Percentiles rank a stretch among this genome's conserved stretches.
Conservation (phyloP, 2,888 invertebrate genomes). For the Lochmaea crataegi region DNA sequence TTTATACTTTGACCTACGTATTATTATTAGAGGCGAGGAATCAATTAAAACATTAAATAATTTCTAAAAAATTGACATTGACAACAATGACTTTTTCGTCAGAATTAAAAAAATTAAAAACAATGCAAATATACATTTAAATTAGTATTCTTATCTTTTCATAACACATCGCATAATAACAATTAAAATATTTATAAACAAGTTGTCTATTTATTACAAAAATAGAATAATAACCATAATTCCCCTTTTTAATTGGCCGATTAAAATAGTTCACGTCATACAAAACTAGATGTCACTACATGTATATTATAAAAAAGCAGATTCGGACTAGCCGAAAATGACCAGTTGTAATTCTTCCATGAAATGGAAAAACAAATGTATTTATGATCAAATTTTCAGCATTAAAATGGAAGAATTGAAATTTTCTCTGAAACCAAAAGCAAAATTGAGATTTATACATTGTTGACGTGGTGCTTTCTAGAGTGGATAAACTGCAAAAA, state of each 20-base stretch:
- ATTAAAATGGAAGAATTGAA: too few species aligned
- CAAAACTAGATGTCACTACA: not conserved
- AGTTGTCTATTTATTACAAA: not conserved
- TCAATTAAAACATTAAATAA: not conserved
- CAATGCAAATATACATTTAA: not conserved
- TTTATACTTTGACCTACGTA: conserved; percentile 10
- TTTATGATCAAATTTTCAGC: too few species aligned
- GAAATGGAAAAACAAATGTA: not conserved
- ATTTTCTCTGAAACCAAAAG: too few species aligned
- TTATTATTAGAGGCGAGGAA: not conserved
- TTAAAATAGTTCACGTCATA: too few species aligned
- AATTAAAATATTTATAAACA: not conserved
- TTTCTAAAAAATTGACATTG: not conserved
- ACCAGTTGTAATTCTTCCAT: not conserved
- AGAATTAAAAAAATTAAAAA: not conserved
- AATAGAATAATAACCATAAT: not conserved
- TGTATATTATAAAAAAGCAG: not conserved
- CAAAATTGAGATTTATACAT: too few species aligned
- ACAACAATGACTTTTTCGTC: not conserved
- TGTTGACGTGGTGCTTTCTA: too few species aligned
- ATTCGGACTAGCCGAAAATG: not conserved
- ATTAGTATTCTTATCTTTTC: not conserved
- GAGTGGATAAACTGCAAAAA: too few species aligned
- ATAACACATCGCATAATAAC: not conserved
- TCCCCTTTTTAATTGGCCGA: too few species aligned